These are phyloP conservation scores for Neosalanx taihuensis DNA, from an alignment of 2,797 vertebrate genomes.

Conservation along the genomic window DNA sequence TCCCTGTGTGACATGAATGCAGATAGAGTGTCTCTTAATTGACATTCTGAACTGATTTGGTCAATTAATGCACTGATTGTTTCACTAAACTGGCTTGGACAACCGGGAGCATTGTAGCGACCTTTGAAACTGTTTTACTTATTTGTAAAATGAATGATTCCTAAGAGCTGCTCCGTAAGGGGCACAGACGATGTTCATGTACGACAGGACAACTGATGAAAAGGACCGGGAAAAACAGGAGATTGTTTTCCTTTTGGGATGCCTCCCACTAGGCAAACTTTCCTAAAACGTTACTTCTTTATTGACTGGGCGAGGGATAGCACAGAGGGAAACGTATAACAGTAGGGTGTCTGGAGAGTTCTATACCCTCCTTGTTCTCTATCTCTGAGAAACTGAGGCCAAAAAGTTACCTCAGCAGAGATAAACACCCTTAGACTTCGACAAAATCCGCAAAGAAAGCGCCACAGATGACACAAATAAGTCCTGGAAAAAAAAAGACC, in stretches of 20 bases:
- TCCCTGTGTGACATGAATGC: slow-evolving; percentile 57
- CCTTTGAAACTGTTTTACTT: slow-evolving; percentile 61
- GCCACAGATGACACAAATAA: slow-evolving; percentile 19
- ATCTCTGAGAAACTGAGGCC: slow-evolving; percentile 16
- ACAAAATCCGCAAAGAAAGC: slow-evolving; percentile 20
- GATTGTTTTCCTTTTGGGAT: slow-evolving; percentile 41
- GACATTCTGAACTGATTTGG: slow-evolving; percentile 69
- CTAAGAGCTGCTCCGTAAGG: slow-evolving; percentile 41
- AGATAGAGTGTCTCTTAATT: slow-evolving; percentile 66
- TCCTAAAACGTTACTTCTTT: slow-evolving; percentile 58
- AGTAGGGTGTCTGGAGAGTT: slow-evolving; percentile 6
- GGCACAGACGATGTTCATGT: slow-evolving; percentile 33
- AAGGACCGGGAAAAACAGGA: slow-evolving; percentile 39
- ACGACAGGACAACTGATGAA: slow-evolving; percentile 41
- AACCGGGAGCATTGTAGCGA: slow-evolving; percentile 57
- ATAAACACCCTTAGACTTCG: slow-evolving; percentile 15
- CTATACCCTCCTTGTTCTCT: slow-evolving; percentile 15
- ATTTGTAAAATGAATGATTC: slow-evolving; percentile 43
- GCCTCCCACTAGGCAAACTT: slow-evolving; percentile 20
- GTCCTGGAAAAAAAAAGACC: slow-evolving; percentile 19
- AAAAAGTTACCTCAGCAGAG: slow-evolving; percentile 28
- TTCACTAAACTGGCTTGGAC: slow-evolving; percentile 66
- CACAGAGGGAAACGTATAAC: slow-evolving; percentile 3
- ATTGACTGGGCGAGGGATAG: slow-evolving; percentile 25
- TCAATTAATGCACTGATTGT: slow-evolving; percentile 75